Evolutionary conservation across 2,888 invertebrate genomes (phyloP).

Genomic region (Brachyopa scutellaris): DNA sequence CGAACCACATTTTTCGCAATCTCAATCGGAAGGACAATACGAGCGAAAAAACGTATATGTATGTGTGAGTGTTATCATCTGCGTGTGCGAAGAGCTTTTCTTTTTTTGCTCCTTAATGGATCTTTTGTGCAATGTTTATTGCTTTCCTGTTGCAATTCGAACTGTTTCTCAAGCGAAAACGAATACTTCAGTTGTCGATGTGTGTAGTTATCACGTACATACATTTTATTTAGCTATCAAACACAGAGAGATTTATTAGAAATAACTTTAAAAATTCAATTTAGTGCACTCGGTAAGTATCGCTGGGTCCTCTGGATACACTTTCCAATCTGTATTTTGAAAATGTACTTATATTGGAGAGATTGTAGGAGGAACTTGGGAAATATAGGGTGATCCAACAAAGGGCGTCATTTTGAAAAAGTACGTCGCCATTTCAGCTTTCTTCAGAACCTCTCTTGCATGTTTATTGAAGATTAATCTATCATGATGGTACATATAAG

Average conservation of each 20-base stretch:
- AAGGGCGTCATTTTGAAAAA: too few relatives aligned
- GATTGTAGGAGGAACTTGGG: too few relatives aligned
- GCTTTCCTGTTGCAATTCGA: slow-evolving; percentile 3
- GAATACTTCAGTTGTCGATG: background rate
- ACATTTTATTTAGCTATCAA: background rate
- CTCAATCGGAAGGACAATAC: slow-evolving; percentile 47
- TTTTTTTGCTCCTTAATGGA: slow-evolving; percentile 47
- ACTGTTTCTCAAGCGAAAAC: background rate
- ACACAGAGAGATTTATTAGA: background rate
- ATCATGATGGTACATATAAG: too few relatives aligned
- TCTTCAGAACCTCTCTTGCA: too few relatives aligned
- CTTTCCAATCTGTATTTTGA: too few relatives aligned
- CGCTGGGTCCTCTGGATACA: too few relatives aligned
- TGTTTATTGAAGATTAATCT: too few relatives aligned
- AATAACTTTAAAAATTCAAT: background rate
- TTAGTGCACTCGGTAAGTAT: too few relatives aligned
- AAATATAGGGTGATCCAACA: too few relatives aligned
- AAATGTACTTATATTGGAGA: too few relatives aligned
- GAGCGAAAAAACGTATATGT: slow-evolving; percentile 17
- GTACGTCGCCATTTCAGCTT: too few relatives aligned
- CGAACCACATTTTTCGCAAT: slow-evolving; percentile 41
- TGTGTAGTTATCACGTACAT: background rate
- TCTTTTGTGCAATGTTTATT: slow-evolving; percentile 46
- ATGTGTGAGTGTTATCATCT: background rate
- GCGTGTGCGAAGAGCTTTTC: slow-evolving; percentile 3